Conservation (phyloP, 2,888 invertebrate species). For the Onthophagus sagittarius region DNA sequence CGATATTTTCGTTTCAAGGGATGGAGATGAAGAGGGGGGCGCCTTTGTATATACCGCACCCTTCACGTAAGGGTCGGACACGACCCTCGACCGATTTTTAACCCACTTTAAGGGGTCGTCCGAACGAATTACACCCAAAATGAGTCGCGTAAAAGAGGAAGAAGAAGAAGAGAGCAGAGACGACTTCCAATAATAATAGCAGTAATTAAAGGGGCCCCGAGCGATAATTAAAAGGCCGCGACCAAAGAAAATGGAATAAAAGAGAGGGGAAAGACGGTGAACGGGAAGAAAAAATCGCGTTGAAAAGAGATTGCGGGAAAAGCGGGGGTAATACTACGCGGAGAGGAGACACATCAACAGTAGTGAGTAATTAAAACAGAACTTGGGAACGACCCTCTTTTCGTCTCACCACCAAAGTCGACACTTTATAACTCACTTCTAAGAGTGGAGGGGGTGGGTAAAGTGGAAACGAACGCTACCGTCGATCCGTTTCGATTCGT, state of each 20-base stretch:
- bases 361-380: slow-evolving; percentile 7
- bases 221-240: slow-evolving; percentile 3
- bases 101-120: not conserved
- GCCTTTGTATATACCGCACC: not conserved
- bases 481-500: slow-evolving; percentile 4
- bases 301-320: not conserved
- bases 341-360: slow-evolving; percentile 10
- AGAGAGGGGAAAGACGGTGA: not conserved
- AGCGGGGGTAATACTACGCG: not conserved
- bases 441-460: not conserved
- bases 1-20: not conserved
- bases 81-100: not conserved
- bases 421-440: not conserved
- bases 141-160: not conserved
- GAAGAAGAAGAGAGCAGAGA: not conserved
- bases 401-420: not conserved
- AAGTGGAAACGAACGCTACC: not conserved
- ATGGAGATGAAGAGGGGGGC: not conserved
- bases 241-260: not conserved
- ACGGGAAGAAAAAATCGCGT: not conserved
- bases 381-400: slow-evolving; percentile 1
- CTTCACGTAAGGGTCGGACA: not conserved
- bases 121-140: not conserved
- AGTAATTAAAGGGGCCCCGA: slow-evolving; percentile 2
- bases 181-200: not conserved